Conservation (phyloP, 1,140 invertebrate genomes). For the Eulimnadia texana region DNA sequence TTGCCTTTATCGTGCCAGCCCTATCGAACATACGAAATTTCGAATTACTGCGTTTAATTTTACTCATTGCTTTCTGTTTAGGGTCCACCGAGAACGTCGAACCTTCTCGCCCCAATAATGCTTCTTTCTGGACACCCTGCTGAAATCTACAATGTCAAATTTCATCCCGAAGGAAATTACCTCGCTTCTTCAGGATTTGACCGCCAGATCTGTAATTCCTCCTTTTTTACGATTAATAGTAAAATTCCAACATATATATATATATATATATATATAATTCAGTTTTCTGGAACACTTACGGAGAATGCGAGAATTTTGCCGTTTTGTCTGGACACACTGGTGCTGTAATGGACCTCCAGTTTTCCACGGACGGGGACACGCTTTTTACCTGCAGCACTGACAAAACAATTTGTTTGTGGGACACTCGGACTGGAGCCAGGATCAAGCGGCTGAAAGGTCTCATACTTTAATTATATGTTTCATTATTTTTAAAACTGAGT, state of each 20-base stretch:
- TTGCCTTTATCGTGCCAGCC: no score
- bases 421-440: slow-evolving; percentile 68
- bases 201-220: slow-evolving; percentile 86
- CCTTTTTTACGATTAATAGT: no score
- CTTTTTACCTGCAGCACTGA: slow-evolving; percentile 91
- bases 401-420: slow-evolving; percentile 89
- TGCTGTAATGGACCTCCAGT: slow-evolving; percentile 91
- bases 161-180: slow-evolving; percentile 90
- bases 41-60: no score
- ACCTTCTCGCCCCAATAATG: slow-evolving; percentile 87
- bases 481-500: no score
- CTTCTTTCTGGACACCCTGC: slow-evolving; percentile 90
- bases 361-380: slow-evolving; percentile 79
- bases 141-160: slow-evolving; percentile 84
- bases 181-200: slow-evolving; percentile 93
- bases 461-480: slow-evolving; percentile 22
- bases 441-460: slow-evolving; percentile 76
- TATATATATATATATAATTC: no score
- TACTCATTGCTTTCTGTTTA: no score
- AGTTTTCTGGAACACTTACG: slow-evolving; percentile 96
- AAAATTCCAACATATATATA: no score
- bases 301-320: slow-evolving; percentile 94
- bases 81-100: slow-evolving; percentile 68
- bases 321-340: slow-evolving; percentile 78
- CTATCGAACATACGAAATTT: no score